Conservation (phyloP, 2,888 invertebrate genomes). For the Monochamus alternatus region DNA sequence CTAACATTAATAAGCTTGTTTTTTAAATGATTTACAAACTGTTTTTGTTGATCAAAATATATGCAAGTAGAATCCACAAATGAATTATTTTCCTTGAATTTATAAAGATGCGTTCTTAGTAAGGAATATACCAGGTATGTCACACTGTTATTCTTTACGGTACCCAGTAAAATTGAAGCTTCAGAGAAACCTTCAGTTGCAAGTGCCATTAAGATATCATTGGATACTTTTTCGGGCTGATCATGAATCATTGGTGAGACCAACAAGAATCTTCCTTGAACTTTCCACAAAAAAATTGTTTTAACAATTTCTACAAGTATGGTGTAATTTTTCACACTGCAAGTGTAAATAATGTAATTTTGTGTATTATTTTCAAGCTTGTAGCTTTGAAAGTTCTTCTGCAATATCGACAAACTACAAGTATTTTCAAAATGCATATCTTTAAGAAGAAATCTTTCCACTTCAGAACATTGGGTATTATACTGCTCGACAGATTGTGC, state of each 20-base stretch:
- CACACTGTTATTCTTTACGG: constrained; percentile 22
- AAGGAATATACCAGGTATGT: constrained; percentile 30
- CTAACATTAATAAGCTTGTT: constrained; percentile 35
- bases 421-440: too few species aligned
- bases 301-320: too few species aligned
- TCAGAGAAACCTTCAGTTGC: constrained; percentile 32
- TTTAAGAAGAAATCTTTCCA: too few species aligned
- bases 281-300: constrained; percentile 2
- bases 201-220: constrained; percentile 20
- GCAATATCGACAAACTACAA: too few species aligned
- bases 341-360: too few species aligned
- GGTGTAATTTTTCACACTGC: too few species aligned
- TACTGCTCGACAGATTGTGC: too few species aligned
- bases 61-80: constrained; percentile 32
- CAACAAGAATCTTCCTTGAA: constrained; percentile 28
- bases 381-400: too few species aligned
- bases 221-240: constrained; percentile 7
- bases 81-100: neutral
- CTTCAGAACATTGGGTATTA: too few species aligned
- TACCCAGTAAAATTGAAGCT: constrained; percentile 29
- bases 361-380: too few species aligned
- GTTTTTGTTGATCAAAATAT: constrained; percentile 30
- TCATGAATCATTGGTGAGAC: constrained; percentile 13
- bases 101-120: constrained; percentile 27
- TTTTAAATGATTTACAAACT: constrained; percentile 25